phyloP scores from a whole-genome alignment of 2,113 vertebrate genomes.

The Cochlearius cochlearius region DNA sequence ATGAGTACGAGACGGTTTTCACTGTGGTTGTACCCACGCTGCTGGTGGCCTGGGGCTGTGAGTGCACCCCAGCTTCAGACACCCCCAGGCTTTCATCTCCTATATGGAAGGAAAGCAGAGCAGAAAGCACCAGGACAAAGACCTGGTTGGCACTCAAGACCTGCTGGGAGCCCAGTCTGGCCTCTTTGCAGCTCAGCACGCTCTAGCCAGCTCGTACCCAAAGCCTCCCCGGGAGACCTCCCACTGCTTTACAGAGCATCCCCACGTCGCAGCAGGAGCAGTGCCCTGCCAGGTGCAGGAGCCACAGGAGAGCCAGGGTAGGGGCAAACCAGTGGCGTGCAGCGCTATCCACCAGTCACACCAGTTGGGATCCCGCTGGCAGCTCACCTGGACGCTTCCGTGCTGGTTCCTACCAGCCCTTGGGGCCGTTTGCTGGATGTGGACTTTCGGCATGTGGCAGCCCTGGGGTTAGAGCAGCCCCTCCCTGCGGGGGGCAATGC shows the following conservation, averaged over 20 bases:
- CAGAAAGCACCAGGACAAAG: not conserved
- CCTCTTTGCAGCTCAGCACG: not conserved
- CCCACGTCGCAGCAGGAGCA: not conserved
- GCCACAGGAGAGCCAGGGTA: not conserved
- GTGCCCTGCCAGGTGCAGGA: not conserved
- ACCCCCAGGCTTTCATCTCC: fast-evolving
- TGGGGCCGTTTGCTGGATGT: not conserved
- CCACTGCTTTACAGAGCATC: not conserved
- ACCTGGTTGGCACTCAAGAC: not conserved
- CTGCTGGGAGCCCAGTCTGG: not conserved
- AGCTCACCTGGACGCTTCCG: fast-evolving
- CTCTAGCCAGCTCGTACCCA: not conserved
- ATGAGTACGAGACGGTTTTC: fast-evolving
- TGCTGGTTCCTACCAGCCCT: not conserved
- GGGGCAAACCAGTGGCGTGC: not conserved
- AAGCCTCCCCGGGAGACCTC: not conserved
- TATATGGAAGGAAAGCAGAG: not conserved
- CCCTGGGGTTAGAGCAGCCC: not conserved
- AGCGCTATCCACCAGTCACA: not conserved
- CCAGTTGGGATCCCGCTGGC: not conserved
- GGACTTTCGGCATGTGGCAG: not conserved
- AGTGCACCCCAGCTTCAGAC: not conserved
- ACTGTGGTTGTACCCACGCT: fast-evolving
- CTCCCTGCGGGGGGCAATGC: not conserved
- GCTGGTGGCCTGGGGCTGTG: fast-evolving